phyloP scores from a whole-genome alignment of 92 coral and sea anemone genomes.

The Chrysogorgia sp. region DNA sequence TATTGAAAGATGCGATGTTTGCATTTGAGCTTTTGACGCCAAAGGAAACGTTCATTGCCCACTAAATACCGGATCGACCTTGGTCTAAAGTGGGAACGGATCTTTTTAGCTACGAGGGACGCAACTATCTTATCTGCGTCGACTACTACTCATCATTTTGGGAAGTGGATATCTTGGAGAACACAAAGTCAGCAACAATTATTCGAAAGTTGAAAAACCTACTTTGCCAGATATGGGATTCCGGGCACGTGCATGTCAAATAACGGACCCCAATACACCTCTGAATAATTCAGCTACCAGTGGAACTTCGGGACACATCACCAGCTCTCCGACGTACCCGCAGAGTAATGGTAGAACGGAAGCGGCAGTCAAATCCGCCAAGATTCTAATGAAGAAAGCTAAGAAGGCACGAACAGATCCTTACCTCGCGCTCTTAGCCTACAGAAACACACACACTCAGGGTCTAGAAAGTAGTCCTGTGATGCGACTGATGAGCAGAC shows the following conservation, averaged over 20 bases:
- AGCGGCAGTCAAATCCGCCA: background rate
- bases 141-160: constrained; percentile 15
- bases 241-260: constrained; percentile 19
- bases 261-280: constrained; percentile 22
- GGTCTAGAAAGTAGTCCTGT: constrained; percentile 51
- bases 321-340: constrained; percentile 34
- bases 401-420: constrained; percentile 27
- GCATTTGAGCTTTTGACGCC: constrained; percentile 28
- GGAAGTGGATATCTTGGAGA: constrained; percentile 23
- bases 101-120: background rate
- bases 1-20: constrained; percentile 35
- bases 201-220: constrained; percentile 26
- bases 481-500: constrained; percentile 46
- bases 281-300: constrained; percentile 18
- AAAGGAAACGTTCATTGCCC: constrained; percentile 11
- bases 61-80: constrained; percentile 16
- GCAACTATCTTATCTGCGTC: constrained; percentile 7
- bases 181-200: constrained; percentile 25
- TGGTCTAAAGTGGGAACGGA: constrained; percentile 23
- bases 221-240: constrained; percentile 32
- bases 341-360: constrained; percentile 30
- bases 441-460: constrained; percentile 59
- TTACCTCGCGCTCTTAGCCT: background rate
- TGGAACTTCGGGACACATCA: constrained; percentile 29
- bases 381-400: constrained; percentile 24